Percentiles rank a stretch among this genome's conserved stretches.
Conservation (phyloP, 2,113 vertebrate genomes). For the Riparia riparia region DNA sequence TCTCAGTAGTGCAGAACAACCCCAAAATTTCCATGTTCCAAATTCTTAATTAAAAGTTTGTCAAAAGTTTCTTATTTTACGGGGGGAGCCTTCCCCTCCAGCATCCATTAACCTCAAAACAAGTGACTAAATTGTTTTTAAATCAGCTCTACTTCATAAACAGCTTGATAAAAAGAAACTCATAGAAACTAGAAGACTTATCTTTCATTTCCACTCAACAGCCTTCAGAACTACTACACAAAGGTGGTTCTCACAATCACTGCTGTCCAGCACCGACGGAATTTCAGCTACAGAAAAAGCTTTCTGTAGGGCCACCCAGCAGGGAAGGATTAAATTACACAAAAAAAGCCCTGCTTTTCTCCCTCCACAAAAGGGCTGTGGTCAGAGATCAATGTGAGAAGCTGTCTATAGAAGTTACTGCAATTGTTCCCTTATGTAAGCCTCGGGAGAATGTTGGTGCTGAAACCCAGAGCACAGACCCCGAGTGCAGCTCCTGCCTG, state of each 20-base stretch:
- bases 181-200: constrained; percentile 22
- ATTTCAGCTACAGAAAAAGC: neutral
- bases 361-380: neutral
- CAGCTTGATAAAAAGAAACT: constrained; percentile 39
- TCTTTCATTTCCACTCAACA: constrained; percentile 32
- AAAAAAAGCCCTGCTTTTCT: neutral
- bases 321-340: constrained; percentile 36
- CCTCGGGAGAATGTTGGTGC: neutral
- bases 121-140: constrained; percentile 12
- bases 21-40: neutral
- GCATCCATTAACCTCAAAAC: constrained; percentile 26
- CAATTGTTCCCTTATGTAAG: neutral
- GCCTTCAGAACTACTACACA: neutral
- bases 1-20: neutral
- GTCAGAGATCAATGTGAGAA: constrained; percentile 14
- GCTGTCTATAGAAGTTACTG: neutral
- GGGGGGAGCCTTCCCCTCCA: neutral
- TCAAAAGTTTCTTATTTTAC: constrained; percentile 6
- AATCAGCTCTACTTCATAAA: constrained; percentile 26
- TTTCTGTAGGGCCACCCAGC: constrained; percentile 27
- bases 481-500: fast-evolving
- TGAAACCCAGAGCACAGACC: neutral
- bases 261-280: neutral
- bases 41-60: constrained; percentile 52
- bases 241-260: neutral